phyloP scores from a whole-genome alignment of 2,113 vertebrate species.

The Apodemus sylvaticus region DNA sequence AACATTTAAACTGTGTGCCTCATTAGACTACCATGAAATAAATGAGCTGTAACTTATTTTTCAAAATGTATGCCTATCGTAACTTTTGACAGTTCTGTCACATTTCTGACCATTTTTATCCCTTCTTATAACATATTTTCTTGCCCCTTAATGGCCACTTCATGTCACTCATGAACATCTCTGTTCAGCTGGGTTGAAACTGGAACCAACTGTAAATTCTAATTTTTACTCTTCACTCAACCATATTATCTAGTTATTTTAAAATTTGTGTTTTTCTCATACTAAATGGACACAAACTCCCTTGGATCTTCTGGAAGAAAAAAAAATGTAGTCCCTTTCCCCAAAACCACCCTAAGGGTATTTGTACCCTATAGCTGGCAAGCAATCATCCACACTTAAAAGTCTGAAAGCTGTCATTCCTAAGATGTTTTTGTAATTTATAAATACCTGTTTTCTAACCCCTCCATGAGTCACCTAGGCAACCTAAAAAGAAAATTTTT shows the following conservation, averaged over 20 bases:
- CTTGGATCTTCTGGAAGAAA: constrained; percentile 36
- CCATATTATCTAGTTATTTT: not conserved
- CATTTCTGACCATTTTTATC: not conserved
- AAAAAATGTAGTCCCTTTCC: not conserved
- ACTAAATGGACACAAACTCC: not conserved
- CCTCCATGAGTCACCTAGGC: not conserved
- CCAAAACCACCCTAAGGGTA: constrained; percentile 22
- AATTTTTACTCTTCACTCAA: constrained; percentile 30
- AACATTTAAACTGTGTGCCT: not conserved
- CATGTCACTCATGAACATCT: not conserved
- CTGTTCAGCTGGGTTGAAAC: not conserved
- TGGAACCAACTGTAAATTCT: not conserved
- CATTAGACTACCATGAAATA: not conserved
- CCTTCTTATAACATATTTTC: not conserved
- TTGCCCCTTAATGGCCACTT: not conserved
- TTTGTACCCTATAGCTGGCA: constrained; percentile 6
- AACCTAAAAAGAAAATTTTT: constrained; percentile 37
- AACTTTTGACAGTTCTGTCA: constrained; percentile 9
- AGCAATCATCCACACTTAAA: not conserved
- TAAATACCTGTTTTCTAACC: constrained; percentile 52
- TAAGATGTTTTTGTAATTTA: not conserved
- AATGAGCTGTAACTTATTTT: not conserved
- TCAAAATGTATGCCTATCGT: not conserved
- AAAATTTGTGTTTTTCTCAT: not conserved
- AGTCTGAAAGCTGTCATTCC: not conserved